A percentile compares a stretch with the other conserved stretches of the same genome.
These are phyloP conservation scores for Premnoplex brunnescens DNA, from an alignment of 2,797 vertebrate genomes.

Conservation along the genomic window DNA sequence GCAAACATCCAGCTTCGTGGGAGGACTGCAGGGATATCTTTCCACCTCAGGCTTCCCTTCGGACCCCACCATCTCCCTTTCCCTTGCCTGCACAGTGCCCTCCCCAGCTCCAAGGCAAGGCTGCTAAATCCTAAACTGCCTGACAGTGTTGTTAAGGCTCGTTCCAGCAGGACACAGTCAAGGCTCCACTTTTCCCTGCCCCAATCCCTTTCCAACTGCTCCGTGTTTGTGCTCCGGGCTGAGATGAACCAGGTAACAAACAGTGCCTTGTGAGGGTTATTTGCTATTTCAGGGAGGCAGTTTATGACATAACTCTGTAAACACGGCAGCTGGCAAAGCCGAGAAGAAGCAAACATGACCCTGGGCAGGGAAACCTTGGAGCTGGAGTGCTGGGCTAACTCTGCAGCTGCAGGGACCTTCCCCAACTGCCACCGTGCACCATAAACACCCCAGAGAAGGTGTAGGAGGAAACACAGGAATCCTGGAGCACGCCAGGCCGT, in stretches of 20 bases:
- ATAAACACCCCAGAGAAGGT: not conserved
- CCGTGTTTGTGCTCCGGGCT: not conserved
- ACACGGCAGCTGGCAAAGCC: not conserved
- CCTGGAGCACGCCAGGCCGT: not conserved
- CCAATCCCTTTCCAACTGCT: not conserved
- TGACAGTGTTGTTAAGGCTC: not conserved
- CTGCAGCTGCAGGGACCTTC: not conserved
- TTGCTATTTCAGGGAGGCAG: not conserved
- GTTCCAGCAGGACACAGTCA: not conserved
- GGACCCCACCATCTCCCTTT: not conserved
- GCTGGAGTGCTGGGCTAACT: not conserved
- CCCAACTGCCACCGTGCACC: not conserved
- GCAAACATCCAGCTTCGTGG: not conserved
- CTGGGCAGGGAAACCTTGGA: not conserved
- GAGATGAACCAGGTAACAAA: not conserved
- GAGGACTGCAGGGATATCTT: not conserved
- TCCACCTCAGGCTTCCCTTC: slow-evolving; percentile 21
- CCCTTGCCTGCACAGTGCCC: not conserved
- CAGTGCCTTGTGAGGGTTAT: not conserved
- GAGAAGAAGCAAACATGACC: not conserved
- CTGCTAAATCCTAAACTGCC: not conserved
- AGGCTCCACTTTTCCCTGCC: not conserved
- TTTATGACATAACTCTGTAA: not conserved
- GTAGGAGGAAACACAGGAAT: not conserved
- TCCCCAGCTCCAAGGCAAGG: not conserved